Conservation (phyloP, 2,797 vertebrate genomes). For the Antennarius maculatus region DNA sequence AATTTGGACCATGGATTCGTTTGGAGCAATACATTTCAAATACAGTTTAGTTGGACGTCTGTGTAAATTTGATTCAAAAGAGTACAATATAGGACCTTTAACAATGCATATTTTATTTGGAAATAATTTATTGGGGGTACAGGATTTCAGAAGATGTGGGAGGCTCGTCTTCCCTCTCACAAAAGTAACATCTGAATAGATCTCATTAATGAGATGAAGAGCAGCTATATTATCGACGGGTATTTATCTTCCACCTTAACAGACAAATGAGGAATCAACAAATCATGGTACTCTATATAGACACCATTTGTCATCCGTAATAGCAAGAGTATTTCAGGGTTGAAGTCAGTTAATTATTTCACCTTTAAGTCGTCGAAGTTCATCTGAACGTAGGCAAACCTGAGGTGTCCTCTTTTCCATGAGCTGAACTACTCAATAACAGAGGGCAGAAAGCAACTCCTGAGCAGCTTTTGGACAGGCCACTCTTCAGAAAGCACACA, state of each 20-base stretch:
- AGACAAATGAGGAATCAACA: slow-evolving; percentile 14
- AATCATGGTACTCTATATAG: not conserved
- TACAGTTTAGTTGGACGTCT: no score
- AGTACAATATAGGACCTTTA: no score
- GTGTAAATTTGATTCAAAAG: no score
- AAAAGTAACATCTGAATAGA: not conserved
- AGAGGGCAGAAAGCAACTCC: not conserved
- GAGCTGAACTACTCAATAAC: not conserved
- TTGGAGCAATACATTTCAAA: no score
- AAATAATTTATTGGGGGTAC: no score
- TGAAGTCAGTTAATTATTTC: no score
- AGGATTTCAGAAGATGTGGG: no score
- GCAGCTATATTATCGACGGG: slow-evolving; percentile 7
- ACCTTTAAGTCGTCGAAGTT: slow-evolving; percentile 4
- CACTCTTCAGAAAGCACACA: slow-evolving; percentile 1
- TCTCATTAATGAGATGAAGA: slow-evolving; percentile 5
- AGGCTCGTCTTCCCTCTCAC: no score
- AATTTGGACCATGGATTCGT: no score
- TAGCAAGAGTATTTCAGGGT: slow-evolving; percentile 7
- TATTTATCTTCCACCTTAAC: slow-evolving; percentile 9
- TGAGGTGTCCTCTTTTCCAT: slow-evolving; percentile 4
- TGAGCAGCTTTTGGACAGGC: slow-evolving; percentile 8
- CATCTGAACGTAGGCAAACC: slow-evolving; percentile 23
- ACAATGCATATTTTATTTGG: no score
- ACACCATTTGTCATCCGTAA: not conserved